Base-by-base conservation (phyloP, 2,888 invertebrate species). In the Drosophila diplacantha region DNA sequence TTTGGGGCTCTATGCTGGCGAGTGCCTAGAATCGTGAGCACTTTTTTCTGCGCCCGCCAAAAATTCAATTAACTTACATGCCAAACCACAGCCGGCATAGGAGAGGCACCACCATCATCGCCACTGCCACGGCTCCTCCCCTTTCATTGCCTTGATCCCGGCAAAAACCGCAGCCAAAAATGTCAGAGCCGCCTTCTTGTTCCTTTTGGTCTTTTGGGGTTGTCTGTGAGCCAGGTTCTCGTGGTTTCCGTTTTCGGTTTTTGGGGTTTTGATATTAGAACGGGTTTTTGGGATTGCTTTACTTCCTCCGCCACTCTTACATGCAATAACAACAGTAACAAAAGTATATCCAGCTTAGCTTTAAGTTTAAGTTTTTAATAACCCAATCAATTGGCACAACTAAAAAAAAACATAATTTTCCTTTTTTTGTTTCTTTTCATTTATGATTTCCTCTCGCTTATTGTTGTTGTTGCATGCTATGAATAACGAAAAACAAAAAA, bases 381-480 rank as follows among this genome's bases (percentile, higher is more conserved):
- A 18, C 12, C 29, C 29, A 1, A 9, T 29, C 22, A 37, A 54
- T 55, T 60, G 39, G 60, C 35, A 14, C 22, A 20, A 59, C 41
- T 24, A 53, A 55, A 9, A 31, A 44, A 2, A 29, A 9, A 26
- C 43, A 22, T 57, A 41, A 35, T 43, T 68, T 62, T 62, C 37
- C 51, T 44, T 59, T 58, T 52, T 69, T 51, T 59, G 52, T 62
- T 72, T 62, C 55, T 46, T 63, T 72, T 69, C 54, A 44, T 67
- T 70, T 72, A 50, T 49, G 55, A 57, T 59, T 62, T 63, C 46
- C 62, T 67, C 62, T 58, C 37, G 37, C 59, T 59, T 67, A 69
- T 80, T 79, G 82, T 79, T 79, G 82, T 79, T 79, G 78, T 82
- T 79, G 78, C 78, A 79, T 79, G 78, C 62, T 69, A 31, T 79